Conservation (phyloP, 1,140 invertebrate genomes). For the Trachymyrmex cornetzi region DNA sequence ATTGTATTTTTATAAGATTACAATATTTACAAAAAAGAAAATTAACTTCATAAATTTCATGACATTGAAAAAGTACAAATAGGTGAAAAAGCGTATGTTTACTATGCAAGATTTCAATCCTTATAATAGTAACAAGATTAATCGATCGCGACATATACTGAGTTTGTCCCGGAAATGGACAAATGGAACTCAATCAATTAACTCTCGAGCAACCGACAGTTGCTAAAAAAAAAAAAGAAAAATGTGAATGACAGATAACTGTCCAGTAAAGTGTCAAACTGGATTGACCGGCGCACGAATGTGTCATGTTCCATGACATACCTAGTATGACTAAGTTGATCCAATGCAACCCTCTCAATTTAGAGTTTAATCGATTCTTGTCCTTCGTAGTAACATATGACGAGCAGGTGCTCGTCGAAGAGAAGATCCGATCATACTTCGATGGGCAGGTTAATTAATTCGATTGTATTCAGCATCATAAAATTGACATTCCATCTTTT, state of each 20-base stretch:
- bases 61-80: background rate
- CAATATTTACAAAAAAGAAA: background rate
- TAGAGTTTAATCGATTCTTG: constrained; percentile 61
- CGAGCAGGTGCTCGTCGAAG: background rate
- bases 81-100: background rate
- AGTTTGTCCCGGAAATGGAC: background rate
- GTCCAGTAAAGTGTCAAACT: constrained; percentile 41
- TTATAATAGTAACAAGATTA: constrained; percentile 17
- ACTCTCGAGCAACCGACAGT: constrained; percentile 19
- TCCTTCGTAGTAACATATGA: constrained; percentile 13
- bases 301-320: constrained; percentile 27
- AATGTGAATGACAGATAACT: constrained; percentile 7
- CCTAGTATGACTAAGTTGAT: constrained; percentile 48
- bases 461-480: background rate
- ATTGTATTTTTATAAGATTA: too few relatives aligned
- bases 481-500: constrained; percentile 32
- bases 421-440: background rate
- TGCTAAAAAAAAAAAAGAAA: constrained; percentile 8
- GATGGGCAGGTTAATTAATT: constrained; percentile 37
- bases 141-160: constrained; percentile 17
- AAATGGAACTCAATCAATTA: constrained; percentile 45
- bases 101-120: background rate
- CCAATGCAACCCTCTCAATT: constrained; percentile 39
- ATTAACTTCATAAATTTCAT: background rate
- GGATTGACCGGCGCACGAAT: constrained; percentile 24